Conservation (phyloP, 2,888 invertebrate species). For the Augiades crinisus region DNA sequence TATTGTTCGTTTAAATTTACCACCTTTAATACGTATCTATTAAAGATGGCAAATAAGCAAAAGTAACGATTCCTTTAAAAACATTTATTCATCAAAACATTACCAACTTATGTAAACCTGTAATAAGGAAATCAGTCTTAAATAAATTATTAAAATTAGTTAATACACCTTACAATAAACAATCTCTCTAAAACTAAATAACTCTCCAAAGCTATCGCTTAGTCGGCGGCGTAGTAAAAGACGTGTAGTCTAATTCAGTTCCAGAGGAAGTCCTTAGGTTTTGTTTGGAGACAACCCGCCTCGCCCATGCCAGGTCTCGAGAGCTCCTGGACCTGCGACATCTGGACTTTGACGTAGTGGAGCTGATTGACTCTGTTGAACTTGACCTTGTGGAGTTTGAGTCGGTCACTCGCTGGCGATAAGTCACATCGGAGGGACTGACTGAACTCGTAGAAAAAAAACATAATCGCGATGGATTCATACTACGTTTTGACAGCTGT, state of each 20-base stretch:
- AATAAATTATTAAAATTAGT: slow-evolving; percentile 40
- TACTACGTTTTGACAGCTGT: slow-evolving; percentile 40
- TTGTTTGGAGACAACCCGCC: slow-evolving; percentile 50
- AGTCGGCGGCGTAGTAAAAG: slow-evolving; percentile 50
- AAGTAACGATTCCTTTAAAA: too few species aligned
- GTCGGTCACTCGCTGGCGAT: slow-evolving; percentile 43
- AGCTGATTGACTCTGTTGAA: slow-evolving; percentile 45
- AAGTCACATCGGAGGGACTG: slow-evolving; percentile 47
- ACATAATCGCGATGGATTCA: slow-evolving; percentile 21
- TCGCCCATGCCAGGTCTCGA: slow-evolving; percentile 59
- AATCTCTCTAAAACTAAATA: slow-evolving; percentile 12
- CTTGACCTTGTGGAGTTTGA: slow-evolving; percentile 47
- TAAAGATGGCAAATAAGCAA: too few species aligned
- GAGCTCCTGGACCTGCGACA: slow-evolving; percentile 45
- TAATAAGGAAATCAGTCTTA: slow-evolving; percentile 43
- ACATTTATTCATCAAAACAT: not conserved
- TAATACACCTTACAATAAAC: slow-evolving; percentile 5
- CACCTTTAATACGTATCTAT: too few species aligned
- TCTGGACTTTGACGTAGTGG: slow-evolving; percentile 49
- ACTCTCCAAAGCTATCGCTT: slow-evolving; percentile 38
- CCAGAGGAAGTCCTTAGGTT: slow-evolving; percentile 41
- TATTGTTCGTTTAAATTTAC: too few species aligned
- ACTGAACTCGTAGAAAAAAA: slow-evolving; percentile 52
- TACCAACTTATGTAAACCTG: not conserved
- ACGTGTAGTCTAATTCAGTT: slow-evolving; percentile 50